Evolutionary conservation across 2,797 vertebrate genomes (phyloP), one percentile per base, ranked within the genome.

Genomic region (Tadarida brasiliensis): DNA sequence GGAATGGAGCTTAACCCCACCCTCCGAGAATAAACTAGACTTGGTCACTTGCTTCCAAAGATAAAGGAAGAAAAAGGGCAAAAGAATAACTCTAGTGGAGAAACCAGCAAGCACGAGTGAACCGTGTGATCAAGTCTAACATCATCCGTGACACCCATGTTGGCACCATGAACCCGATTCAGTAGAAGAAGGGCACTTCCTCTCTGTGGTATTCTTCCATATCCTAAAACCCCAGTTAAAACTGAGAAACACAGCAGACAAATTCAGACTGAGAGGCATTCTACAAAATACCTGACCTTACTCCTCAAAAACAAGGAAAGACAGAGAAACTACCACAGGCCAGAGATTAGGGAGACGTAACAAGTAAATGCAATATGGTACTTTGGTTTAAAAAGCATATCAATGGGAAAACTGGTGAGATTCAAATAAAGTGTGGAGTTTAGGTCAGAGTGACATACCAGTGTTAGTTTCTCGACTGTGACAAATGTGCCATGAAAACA

Each of bases 31-130:
- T 12, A 30, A 44, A 17, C n/a, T 28, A n/a, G 33, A 49, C 35
- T 49, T 65, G 19, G 81, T 49, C 56, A 81, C 17, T 56, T 88
- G 39, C 84, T 91, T 96, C 65, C 65, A 61, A 76, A 85, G 54
- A 57, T 61, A 68, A 22, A 85, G 17, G 11, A 44, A 54, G 17
- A 33, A 26, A 26, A 91, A 63, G 24, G 19, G 20, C 59, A 89
- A 44, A 57, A 20, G 0, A 56, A 5, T 22, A 20, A 33, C 28
- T 1, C 30, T 5, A 28, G 35, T 1, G 63, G 61, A 74, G 70
- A 70, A 7, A 6, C 24, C 22, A 26, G 61, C 74, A 87, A 56
- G 65, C 47, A 63, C 49, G 19, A 33, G 4, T 47, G 20, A 30
- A 63, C 26, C 77, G 16, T 1, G 11, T 14, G 59, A n/a, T 0